phyloP scores from a whole-genome alignment of 1,140 invertebrate genomes.

The Leptoteleia sp. region DNA sequence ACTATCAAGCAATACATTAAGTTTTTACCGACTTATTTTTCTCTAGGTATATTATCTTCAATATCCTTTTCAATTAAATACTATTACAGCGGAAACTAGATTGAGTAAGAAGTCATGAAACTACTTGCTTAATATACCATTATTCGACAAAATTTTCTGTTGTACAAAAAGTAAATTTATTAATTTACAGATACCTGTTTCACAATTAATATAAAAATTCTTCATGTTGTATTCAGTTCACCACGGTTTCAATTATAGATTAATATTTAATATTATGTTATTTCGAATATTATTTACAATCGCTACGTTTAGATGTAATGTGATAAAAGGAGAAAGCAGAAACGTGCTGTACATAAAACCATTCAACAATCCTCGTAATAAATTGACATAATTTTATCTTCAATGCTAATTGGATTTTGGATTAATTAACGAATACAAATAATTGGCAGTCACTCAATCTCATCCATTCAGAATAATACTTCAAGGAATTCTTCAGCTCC shows the following conservation, averaged over 20 bases:
- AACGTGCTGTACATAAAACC: not conserved
- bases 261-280: no score
- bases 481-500: conserved; percentile 19
- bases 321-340: no score
- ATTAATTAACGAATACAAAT: conserved; percentile 29
- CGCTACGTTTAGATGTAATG: no score
- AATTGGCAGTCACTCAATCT: conserved; percentile 30
- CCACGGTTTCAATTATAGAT: no score
- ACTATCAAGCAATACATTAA: no score
- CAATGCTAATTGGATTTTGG: conserved; percentile 24
- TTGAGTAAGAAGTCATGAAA: conserved; percentile 32
- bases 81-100: conserved; percentile 22
- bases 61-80: conserved; percentile 34
- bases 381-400: conserved; percentile 4
- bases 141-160: conserved; percentile 17
- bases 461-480: conserved; percentile 31
- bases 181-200: no score
- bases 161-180: not conserved
- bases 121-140: conserved; percentile 20
- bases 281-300: no score
- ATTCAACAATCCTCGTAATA: not conserved
- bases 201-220: no score
- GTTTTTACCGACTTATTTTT: not conserved
- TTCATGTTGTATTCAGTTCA: no score
- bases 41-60: conserved; percentile 5